Conservation (phyloP, 1,140 invertebrate genomes). For the Arctopsyche grandis region DNA sequence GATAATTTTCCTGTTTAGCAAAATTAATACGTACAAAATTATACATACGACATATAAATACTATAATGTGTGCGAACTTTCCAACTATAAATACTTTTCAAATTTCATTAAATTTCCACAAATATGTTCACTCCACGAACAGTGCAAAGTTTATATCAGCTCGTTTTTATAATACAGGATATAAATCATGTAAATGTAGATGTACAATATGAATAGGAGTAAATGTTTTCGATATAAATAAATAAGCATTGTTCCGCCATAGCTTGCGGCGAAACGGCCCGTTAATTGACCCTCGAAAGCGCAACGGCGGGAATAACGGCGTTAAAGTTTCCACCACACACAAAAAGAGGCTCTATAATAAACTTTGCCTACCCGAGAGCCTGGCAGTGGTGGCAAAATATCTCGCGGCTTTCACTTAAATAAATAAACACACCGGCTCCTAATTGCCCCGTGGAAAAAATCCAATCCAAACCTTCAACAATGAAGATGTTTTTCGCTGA, state of each 20-base stretch:
- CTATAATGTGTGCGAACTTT: no score
- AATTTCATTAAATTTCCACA: no score
- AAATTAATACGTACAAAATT: no score
- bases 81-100: no score
- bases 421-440: not conserved
- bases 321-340: conserved; percentile 26
- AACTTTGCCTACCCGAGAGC: not conserved
- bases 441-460: not conserved
- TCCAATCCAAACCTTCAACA: no score
- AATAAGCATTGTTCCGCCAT: conserved; percentile 15
- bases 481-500: no score
- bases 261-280: conserved; percentile 21
- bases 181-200: not conserved
- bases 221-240: conserved; percentile 29
- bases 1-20: no score
- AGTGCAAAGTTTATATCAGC: no score
- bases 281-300: conserved; percentile 37
- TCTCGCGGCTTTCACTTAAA: conserved; percentile 7
- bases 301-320: conserved; percentile 32
- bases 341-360: conserved; percentile 25
- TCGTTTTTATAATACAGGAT: no score
- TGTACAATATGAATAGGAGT: not conserved
- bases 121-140: no score
- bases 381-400: not conserved
- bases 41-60: no score